These are phyloP conservation scores for Cairina moschata DNA, from an alignment of 2,113 vertebrate species.

Conservation along the genomic window DNA sequence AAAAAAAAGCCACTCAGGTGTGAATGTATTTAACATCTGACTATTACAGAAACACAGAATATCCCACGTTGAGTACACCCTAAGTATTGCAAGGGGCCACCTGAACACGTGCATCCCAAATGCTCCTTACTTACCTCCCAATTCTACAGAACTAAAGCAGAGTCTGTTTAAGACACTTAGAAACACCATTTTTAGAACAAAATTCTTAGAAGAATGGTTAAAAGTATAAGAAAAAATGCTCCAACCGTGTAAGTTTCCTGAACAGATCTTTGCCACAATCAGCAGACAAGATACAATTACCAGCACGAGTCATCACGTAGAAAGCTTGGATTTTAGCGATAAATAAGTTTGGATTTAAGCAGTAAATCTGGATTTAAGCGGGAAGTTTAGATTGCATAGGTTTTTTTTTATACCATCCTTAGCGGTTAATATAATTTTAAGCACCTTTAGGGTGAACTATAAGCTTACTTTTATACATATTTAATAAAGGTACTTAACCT, in stretches of 20 bases:
- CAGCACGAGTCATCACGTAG: not conserved
- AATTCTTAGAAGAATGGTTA: no score
- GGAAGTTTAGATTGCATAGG: no score
- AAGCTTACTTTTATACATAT: fast-evolving
- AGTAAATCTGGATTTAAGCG: not conserved
- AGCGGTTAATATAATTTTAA: not conserved
- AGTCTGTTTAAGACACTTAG: not conserved
- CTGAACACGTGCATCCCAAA: fast-evolving
- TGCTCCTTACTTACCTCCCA: not conserved
- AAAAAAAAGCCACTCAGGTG: not conserved
- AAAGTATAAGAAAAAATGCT: not conserved
- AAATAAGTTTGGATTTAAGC: no score
- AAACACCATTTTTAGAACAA: not conserved
- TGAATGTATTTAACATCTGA: not conserved
- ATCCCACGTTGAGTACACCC: no score
- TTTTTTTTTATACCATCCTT: not conserved
- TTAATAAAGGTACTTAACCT: fast-evolving
- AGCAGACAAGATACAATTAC: not conserved
- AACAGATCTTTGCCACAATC: not conserved
- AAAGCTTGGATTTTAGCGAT: not conserved
- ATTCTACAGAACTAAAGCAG: not conserved
- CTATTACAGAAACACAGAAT: not conserved
- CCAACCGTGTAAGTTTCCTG: fast-evolving
- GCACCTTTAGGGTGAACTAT: fast-evolving
- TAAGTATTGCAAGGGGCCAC: fast-evolving